Percentiles rank a stretch among this genome's conserved stretches.
These are phyloP conservation scores for Bubalus kerabau DNA, from an alignment of 2,113 vertebrate genomes.

Conservation along the genomic window DNA sequence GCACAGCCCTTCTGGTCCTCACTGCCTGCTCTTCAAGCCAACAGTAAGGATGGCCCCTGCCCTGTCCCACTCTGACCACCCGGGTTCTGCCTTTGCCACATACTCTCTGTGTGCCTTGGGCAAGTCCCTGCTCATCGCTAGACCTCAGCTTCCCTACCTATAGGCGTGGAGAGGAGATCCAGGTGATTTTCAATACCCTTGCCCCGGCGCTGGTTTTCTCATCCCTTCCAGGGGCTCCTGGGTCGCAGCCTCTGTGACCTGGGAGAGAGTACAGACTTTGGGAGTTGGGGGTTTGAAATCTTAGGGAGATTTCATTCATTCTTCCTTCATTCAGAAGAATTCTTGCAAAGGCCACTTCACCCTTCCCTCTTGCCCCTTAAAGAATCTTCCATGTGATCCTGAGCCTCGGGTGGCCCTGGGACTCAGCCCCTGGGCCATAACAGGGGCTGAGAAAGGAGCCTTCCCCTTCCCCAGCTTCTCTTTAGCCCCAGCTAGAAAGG, in stretches of 20 bases:
- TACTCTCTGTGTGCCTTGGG: too few relatives aligned
- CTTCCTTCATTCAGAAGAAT: neutral
- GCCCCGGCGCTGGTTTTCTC: neutral
- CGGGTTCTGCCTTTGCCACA: neutral
- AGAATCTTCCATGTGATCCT: neutral
- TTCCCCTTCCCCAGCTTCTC: neutral
- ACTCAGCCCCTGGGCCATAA: neutral
- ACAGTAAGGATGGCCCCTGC: neutral
- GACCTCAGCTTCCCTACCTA: neutral
- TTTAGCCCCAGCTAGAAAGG: neutral
- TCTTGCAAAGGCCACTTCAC: constrained; percentile 2
- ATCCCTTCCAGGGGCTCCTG: neutral
- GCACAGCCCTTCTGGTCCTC: neutral
- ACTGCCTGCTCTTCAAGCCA: neutral
- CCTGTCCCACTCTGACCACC: neutral
- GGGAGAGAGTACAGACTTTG: neutral
- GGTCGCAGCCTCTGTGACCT: neutral
- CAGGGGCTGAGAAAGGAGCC: neutral
- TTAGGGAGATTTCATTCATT: neutral
- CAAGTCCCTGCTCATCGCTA: neutral
- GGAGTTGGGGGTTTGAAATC: neutral
- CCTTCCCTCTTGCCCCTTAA: neutral
- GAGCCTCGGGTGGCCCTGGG: neutral
- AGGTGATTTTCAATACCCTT: neutral
- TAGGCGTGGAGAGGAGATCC: neutral